Base-by-base conservation (phyloP, 2,113 vertebrate species). In the Triplophysa tibetana region DNA sequence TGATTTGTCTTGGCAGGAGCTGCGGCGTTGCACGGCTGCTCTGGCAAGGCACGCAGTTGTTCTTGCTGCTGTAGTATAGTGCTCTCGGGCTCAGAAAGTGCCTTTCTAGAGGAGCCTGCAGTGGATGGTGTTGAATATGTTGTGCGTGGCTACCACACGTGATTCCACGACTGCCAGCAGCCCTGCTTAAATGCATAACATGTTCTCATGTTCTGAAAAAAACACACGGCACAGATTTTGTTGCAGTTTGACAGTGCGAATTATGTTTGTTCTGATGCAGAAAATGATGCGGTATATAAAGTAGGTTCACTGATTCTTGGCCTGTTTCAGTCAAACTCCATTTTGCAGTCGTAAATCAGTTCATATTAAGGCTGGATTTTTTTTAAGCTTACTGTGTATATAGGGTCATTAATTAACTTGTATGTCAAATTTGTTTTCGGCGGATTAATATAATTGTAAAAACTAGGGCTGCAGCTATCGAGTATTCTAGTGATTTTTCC, bases 1-100 rank as follows among this genome's bases (percentile, higher is more conserved):
- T 73, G 10, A 78, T 78, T 74, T 17, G 26, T 50, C 24, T 74
- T 29, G 69, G 62, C 69, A 81, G 64, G 64, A 45, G 21, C 19
- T 70, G 58, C 60, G 56, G 77, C 60, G 13, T 16, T 70, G 64
- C 70, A 58, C 43, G 63, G 77, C 56, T 43, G 26, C 52, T 21
- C 29, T 33, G 68, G 43, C 38, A 19, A 21, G 1, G 50, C 6
- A 45, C 60, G 45, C 70, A 0, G 13, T 21, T 63, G 45, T 70
- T 73, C 33, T 38, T 38, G 17, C 19, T 16, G 0, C 16, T 50
- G 43, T 50, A 26, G 43, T 14, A 43, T 8, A 11, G 10, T 64
- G 61, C 60, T 48, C 74, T 29, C n/a, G 23, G 14, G 16, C 41
- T 19, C 56, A 24, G 56, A 16, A 21, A 61, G 73, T 50, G 38